Percentiles rank a stretch among this genome's conserved stretches.
Evolutionary conservation across 2,888 invertebrate species (phyloP).

Genomic region (Mycalesis mineus): DNA sequence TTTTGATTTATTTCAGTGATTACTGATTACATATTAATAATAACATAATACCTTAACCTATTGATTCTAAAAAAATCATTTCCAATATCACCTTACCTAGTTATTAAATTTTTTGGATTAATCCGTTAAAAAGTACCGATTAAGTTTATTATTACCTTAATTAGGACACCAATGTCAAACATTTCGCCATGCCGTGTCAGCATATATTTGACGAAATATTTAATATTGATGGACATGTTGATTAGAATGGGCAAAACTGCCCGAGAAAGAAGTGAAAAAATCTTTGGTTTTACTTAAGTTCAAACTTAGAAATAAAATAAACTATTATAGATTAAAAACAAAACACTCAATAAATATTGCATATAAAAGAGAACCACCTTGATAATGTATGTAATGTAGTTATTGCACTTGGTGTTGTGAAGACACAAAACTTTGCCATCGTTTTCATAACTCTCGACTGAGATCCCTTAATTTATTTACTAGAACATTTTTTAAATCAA

Average conservation of each 20-base stretch:
- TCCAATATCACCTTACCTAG: constrained; percentile 77
- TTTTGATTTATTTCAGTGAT: constrained; percentile 77
- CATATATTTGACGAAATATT: constrained; percentile 32
- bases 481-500: constrained; percentile 55
- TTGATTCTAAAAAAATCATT: constrained; percentile 78
- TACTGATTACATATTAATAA: constrained; percentile 76
- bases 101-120: constrained; percentile 70
- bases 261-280: constrained; percentile 27
- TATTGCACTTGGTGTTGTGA: constrained; percentile 16
- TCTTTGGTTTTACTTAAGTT: constrained; percentile 47
- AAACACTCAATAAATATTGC: constrained; percentile 37
- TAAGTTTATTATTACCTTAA: constrained; percentile 50
- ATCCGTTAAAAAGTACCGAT: constrained; percentile 71
- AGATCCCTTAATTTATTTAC: constrained; percentile 45
- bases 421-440: constrained; percentile 48
- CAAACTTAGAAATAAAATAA: constrained; percentile 43
- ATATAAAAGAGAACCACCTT: constrained; percentile 28
- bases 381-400: constrained; percentile 28
- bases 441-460: constrained; percentile 29
- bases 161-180: constrained; percentile 41
- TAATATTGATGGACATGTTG: constrained; percentile 19
- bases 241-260: constrained; percentile 21
- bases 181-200: constrained; percentile 24
- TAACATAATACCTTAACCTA: constrained; percentile 75
- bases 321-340: constrained; percentile 41